Evolutionary conservation across 2,888 invertebrate genomes (phyloP).

Genomic region (Lamproptera curius): DNA sequence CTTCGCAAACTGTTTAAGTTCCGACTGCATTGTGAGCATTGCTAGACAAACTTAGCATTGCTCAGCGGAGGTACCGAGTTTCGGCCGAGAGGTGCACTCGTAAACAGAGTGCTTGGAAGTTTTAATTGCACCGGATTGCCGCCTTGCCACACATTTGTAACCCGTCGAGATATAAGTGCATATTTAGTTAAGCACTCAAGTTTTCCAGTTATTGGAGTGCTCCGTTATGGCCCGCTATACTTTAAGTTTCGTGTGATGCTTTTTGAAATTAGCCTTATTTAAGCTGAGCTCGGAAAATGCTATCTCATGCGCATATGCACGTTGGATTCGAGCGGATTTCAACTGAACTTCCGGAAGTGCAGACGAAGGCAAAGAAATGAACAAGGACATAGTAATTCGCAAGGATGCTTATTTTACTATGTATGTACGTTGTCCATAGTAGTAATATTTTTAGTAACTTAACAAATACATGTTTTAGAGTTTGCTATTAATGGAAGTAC

Average conservation of each 20-base stretch:
- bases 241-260: not conserved
- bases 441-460: too few species aligned
- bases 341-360: too few species aligned
- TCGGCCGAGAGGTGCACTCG: constrained; percentile 65
- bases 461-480: too few species aligned
- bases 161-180: constrained; percentile 20
- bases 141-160: constrained; percentile 38
- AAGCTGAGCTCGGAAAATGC: too few species aligned
- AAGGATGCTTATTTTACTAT: too few species aligned
- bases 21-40: constrained; percentile 53
- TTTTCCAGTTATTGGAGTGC: constrained; percentile 19
- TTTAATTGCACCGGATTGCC: constrained; percentile 69
- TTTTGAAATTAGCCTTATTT: constrained; percentile 11
- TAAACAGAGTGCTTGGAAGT: constrained; percentile 62
- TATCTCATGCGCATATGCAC: too few species aligned
- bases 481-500: too few species aligned
- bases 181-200: constrained; percentile 18
- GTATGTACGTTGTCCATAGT: too few species aligned
- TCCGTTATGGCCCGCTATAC: constrained; percentile 6
- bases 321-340: too few species aligned
- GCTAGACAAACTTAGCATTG: constrained; percentile 42
- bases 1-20: constrained; percentile 43
- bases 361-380: too few species aligned
- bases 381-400: too few species aligned
- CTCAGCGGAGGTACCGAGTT: constrained; percentile 45